Base-by-base conservation (phyloP, 2,797 vertebrate genomes). In the Pangasius krempfi region DNA sequence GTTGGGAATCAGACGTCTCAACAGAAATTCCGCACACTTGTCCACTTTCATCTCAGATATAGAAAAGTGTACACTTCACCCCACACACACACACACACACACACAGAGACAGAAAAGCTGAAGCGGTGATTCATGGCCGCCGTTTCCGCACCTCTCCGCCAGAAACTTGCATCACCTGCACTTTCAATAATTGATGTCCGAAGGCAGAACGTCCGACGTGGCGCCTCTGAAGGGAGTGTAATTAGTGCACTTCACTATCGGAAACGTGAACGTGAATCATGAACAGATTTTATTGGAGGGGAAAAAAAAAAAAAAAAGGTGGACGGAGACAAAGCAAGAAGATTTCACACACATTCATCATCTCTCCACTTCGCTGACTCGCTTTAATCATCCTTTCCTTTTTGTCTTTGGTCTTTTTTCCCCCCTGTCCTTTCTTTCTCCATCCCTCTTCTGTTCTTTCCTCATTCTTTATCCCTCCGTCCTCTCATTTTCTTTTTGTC, bases 341-440 rank as follows among this genome's bases (percentile, higher is more conserved):
- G 62, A 85, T 54, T 85, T 30, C 47, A 68, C 83, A 68, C 4
- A 9, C 83, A 85, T 85, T 85, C 83, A 85, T 85, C 83, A 85
- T 72, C 83, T 85, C 64, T 68, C 64, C 47, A 68, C 62, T 47
- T 84, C 84, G 37, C 78, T 84, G 66, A 72, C 47, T 84, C 7
- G 30, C 73, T 85, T 79, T 89, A 30, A 86, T 76, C 8, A 84
- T 12, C 56, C 56, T 76, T 40, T n/a, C 37, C 50, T n/a, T 54
- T 27, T 33, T 58, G 13, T 10, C 16, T 40, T 33, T 33, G 20
- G n/a, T 37, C 56, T 16, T n/a, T 64, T 68, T 30, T 30, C 33
- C 37, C 12, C 22, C 30, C 9, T 60, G 50, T 37, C 56, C 30
- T 25, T 62, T 84, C 40, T 68, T 44, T 50, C 40, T 30, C 25